Percentiles rank a stretch among this genome's conserved stretches.
Evolutionary conservation across 2,113 vertebrate species (phyloP).

Genomic region (zebrafish (Danio rerio)): DNA sequence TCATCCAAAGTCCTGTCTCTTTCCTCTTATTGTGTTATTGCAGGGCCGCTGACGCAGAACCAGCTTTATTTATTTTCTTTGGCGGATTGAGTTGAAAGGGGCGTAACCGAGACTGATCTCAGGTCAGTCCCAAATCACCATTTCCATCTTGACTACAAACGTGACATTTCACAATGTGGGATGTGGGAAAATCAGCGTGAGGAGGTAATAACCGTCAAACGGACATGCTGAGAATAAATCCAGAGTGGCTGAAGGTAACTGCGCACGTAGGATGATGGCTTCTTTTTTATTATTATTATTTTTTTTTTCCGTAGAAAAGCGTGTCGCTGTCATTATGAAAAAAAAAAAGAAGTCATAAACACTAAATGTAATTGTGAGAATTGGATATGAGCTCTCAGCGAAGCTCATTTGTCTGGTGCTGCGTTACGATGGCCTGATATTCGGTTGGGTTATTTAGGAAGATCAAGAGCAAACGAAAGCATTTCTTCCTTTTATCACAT

Average conservation of each 20-base stretch:
- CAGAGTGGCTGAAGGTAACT: not conserved
- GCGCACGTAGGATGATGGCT: not conserved
- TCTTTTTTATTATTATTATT: constrained; percentile 2
- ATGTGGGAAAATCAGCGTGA: not conserved
- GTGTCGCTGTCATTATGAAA: constrained; percentile 26
- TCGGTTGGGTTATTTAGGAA: constrained; percentile 22
- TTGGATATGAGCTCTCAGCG: constrained; percentile 16
- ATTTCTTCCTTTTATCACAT: constrained; percentile 18
- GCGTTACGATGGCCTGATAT: constrained; percentile 14
- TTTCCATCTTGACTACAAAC: not conserved
- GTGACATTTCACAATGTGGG: not conserved
- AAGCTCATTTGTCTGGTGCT: constrained; percentile 23
- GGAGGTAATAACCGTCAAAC: not conserved
- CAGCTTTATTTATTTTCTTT: constrained; percentile 40
- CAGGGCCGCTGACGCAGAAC: constrained; percentile 1
- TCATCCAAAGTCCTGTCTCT: not conserved
- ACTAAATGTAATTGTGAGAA: constrained; percentile 10
- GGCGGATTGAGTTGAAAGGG: constrained; percentile 7
- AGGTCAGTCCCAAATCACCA: not conserved
- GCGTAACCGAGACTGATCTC: constrained; percentile 13
- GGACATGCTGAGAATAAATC: not conserved
- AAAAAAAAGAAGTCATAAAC: constrained; percentile 28
- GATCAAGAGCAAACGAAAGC: constrained; percentile 42
- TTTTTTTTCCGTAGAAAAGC: constrained; percentile 34
- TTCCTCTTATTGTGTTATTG: constrained; percentile 31